phyloP scores from a whole-genome alignment of 2,888 invertebrate species.

The Panzeria rudis region DNA sequence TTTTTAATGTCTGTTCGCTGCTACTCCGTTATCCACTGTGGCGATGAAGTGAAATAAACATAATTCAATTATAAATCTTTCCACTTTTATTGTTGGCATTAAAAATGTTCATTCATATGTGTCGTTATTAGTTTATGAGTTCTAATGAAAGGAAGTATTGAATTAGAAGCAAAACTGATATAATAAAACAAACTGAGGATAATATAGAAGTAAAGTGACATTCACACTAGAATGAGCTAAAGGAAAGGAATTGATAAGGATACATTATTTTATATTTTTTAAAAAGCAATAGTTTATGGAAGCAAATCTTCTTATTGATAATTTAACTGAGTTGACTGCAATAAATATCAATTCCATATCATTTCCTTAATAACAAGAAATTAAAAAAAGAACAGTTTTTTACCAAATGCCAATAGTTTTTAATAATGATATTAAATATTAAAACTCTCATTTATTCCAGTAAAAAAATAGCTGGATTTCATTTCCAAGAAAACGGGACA shows the following conservation, averaged over 20 bases:
- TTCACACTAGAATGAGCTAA: not conserved
- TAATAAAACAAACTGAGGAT: constrained; percentile 6
- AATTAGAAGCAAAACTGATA: constrained; percentile 49
- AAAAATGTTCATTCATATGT: constrained; percentile 61
- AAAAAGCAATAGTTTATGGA: not conserved
- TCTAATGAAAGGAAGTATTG: constrained; percentile 59
- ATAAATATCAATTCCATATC: not conserved
- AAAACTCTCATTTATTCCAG: too few species aligned
- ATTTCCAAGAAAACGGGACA: too few species aligned
- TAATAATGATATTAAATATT: too few species aligned
- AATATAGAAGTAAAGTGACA: constrained; percentile 10
- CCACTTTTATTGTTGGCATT: constrained; percentile 49
- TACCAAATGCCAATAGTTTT: too few species aligned
- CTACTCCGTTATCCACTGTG: constrained; percentile 37
- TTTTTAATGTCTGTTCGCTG: not conserved
- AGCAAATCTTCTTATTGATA: not conserved
- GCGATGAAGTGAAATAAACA: constrained; percentile 60
- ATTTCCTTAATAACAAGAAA: not conserved
- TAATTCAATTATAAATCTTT: constrained; percentile 65
- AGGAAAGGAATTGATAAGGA: constrained; percentile 7
- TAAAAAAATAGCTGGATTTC: too few species aligned
- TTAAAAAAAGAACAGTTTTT: too few species aligned
- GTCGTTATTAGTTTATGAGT: constrained; percentile 56
- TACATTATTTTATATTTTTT: not conserved
- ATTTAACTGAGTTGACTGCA: not conserved